phyloP scores from a whole-genome alignment of 2,888 invertebrate species.

The Nemapogon koenigi region DNA sequence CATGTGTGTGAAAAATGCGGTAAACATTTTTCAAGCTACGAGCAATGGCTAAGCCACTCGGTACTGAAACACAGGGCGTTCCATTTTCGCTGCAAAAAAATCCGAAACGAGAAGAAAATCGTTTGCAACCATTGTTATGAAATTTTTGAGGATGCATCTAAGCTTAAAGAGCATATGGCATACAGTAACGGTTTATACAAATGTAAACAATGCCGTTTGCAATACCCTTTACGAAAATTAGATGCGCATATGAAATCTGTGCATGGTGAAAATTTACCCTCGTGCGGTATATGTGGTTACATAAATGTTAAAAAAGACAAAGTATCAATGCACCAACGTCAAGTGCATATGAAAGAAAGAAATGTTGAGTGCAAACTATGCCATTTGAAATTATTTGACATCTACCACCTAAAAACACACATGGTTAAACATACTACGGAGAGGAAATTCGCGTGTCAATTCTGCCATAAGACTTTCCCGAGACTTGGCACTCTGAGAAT shows the following conservation, averaged over 20 bases:
- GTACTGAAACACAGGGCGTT: too few relatives aligned
- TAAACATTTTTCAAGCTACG: too few relatives aligned
- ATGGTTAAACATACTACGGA: constrained; percentile 19
- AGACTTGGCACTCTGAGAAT: constrained; percentile 12
- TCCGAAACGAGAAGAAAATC: too few relatives aligned
- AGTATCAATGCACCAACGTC: constrained; percentile 21
- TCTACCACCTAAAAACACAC: constrained; percentile 11
- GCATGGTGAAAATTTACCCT: constrained; percentile 22
- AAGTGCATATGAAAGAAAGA: constrained; percentile 13
- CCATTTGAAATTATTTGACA: background rate
- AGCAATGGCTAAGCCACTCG: too few relatives aligned
- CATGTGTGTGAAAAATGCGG: too few relatives aligned
- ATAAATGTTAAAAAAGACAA: constrained; percentile 16
- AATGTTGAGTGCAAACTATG: constrained; percentile 5
- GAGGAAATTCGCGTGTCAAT: constrained; percentile 22
- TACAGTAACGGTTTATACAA: too few relatives aligned
- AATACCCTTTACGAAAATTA: background rate
- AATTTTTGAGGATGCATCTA: too few relatives aligned
- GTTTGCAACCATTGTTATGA: too few relatives aligned
- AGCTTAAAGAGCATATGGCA: too few relatives aligned
- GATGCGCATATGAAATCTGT: too few relatives aligned
- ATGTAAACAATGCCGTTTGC: background rate
- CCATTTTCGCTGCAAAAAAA: too few relatives aligned
- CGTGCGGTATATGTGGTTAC: constrained; percentile 22
- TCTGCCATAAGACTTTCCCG: constrained; percentile 25